phyloP scores from a whole-genome alignment of 2,113 vertebrate genomes.

The Sarotherodon lohbergeri region DNA sequence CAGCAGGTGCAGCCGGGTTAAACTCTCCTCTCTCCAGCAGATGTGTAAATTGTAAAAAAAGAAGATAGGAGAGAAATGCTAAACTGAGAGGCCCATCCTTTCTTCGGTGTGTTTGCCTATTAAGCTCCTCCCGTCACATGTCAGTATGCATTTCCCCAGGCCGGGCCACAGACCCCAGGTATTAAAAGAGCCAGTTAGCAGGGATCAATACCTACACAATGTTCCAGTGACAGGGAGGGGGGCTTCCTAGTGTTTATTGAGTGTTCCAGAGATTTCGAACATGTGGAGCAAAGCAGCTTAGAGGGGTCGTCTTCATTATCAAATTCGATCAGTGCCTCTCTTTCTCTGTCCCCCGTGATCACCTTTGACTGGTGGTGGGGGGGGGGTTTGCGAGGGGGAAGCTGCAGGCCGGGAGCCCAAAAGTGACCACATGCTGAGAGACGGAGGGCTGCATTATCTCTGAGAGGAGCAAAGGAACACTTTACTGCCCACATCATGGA shows the following conservation, averaged over 20 bases:
- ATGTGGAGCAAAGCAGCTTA: slow-evolving; percentile 75
- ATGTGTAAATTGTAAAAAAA: slow-evolving; percentile 64
- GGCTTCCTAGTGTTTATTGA: slow-evolving; percentile 61
- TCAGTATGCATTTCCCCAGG: slow-evolving; percentile 67
- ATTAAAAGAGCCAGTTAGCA: slow-evolving; percentile 66
- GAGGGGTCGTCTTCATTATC: slow-evolving; percentile 75
- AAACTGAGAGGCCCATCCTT: slow-evolving; percentile 69
- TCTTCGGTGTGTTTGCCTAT: slow-evolving; percentile 60
- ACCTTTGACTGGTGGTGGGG: slow-evolving; percentile 66
- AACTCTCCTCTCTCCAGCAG: slow-evolving; percentile 66
- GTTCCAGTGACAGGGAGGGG: slow-evolving; percentile 65
- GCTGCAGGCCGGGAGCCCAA: not conserved
- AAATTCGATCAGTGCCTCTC: slow-evolving; percentile 72
- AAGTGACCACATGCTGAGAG: slow-evolving; percentile 57
- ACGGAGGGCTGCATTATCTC: slow-evolving; percentile 32
- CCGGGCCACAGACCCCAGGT: slow-evolving; percentile 64
- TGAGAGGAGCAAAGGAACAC: not conserved
- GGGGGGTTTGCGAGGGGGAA: slow-evolving; percentile 36
- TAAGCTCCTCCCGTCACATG: slow-evolving; percentile 66
- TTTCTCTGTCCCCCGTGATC: slow-evolving; percentile 56
- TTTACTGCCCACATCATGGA: not conserved
- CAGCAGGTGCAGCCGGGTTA: slow-evolving; percentile 67
- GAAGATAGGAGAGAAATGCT: slow-evolving; percentile 58
- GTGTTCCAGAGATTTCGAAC: slow-evolving; percentile 67
- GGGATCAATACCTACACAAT: slow-evolving; percentile 78